These are phyloP conservation scores for Patella depressa DNA, from an alignment of 2,888 invertebrate species.

Conservation along the genomic window DNA sequence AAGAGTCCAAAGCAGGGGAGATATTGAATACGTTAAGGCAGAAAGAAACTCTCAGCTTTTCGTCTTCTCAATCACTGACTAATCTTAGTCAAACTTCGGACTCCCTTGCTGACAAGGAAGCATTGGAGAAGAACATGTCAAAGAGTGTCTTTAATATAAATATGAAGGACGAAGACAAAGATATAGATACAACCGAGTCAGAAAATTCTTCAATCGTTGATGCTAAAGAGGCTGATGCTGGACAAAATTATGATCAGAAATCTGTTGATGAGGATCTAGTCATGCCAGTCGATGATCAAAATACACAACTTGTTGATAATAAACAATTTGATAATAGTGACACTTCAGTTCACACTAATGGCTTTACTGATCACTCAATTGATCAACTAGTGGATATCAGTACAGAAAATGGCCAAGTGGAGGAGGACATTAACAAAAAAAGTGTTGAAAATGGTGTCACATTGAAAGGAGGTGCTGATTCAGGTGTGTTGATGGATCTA, in stretches of 20 bases:
- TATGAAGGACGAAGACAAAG: constrained; percentile 34
- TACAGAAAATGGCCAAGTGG: constrained; percentile 10
- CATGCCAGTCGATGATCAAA: background rate
- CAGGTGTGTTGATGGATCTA: constrained; percentile 22
- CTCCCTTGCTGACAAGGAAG: constrained; percentile 9
- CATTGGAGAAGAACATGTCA: constrained; percentile 5
- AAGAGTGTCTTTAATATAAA: constrained; percentile 29
- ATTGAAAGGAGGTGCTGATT: constrained; percentile 20
- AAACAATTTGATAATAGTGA: background rate
- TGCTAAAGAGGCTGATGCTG: background rate
- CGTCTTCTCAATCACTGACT: constrained; percentile 20
- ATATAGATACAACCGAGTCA: constrained; percentile 33
- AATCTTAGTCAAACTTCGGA: constrained; percentile 10
- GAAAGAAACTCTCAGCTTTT: constrained; percentile 27
- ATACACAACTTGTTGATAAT: background rate
- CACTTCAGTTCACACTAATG: background rate
- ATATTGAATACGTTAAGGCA: constrained; percentile 3
- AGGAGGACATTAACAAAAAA: background rate
- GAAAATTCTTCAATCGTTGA: constrained; percentile 1
- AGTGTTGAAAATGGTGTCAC: constrained; percentile 1
- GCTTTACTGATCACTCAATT: background rate
- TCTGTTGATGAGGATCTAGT: constrained; percentile 10
- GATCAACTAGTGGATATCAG: background rate
- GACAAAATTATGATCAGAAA: constrained; percentile 13
- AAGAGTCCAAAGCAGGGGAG: constrained; percentile 21